Base-by-base conservation (phyloP, 1,140 invertebrate genomes). In the Neomicropteryx cornuta region DNA sequence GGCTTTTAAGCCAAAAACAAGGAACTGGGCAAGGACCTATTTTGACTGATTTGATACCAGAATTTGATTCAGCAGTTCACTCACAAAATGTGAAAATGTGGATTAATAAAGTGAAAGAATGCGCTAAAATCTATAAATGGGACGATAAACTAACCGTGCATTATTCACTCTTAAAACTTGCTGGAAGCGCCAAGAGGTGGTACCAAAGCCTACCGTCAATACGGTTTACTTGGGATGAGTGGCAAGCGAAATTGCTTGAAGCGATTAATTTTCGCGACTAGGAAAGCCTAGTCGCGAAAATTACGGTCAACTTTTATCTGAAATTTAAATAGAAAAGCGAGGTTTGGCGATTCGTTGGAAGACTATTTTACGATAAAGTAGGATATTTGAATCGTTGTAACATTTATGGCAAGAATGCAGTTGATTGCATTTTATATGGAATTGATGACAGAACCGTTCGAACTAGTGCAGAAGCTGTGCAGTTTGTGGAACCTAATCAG, bases 331-430 rank as follows among this genome's bases (percentile, higher is more conserved):
- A 44, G 42, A 37, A 22, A 35, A 8, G 46, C 38, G 8, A 38
- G 32, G 11, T 46, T 45, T 39, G 39, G 41, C 3, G 50, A 50
- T n/a, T 45, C 42, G 1, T 27, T 50, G 10, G 50, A 52, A 29
- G 36, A 43, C 11, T 50, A 52, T 35, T 52, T 41, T 50, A 46
- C 24, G 42, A 36, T 13, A 51, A 52, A 41, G 48, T 47, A 36
- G 30, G 49, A 6, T 17, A 34, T 20, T 36, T 52, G 31, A 52
- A 48, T 13, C 20, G 48, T 3, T 51, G 50, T 34, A 33, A 41
- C 18, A 51, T 51, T 2, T 6, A 3, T 3, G 45, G 43, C 10
- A 36, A 36, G 20, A 19, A 39, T 11, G 44, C 43, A 2, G 50
- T 52, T 0, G 50, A 52, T 19, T 52, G 46, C 40, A 18, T 52